Percentiles rank a stretch among this genome's conserved stretches.
Conservation (phyloP, 1,140 invertebrate species). For the Neodiprion lecontei region DNA sequence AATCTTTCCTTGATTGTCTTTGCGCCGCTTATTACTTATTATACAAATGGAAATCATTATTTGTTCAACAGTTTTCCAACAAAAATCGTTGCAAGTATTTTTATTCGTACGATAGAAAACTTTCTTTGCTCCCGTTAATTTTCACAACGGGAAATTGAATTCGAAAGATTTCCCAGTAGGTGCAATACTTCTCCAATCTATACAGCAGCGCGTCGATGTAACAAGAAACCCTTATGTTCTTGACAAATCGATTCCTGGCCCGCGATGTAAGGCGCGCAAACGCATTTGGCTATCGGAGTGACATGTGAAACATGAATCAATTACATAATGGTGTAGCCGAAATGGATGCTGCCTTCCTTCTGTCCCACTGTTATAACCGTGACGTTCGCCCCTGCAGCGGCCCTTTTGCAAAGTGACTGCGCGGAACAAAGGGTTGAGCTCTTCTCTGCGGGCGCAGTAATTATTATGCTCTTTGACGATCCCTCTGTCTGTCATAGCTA, state of each 20-base stretch:
- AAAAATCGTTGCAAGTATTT: no score
- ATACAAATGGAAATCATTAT: not conserved
- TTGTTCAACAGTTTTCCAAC: not conserved
- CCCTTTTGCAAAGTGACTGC: conserved; percentile 50
- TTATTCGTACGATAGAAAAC: no score
- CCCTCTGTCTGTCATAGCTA: conserved; percentile 53
- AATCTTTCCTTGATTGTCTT: conserved; percentile 12
- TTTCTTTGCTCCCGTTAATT: no score
- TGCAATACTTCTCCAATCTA: no score
- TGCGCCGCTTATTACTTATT: not conserved
- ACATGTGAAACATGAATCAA: conserved; percentile 49
- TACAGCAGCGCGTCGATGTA: no score
- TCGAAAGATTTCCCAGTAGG: no score
- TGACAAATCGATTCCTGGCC: no score
- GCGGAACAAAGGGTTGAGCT: conserved; percentile 59
- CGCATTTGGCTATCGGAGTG: conserved; percentile 1
- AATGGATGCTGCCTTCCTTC: conserved; percentile 48
- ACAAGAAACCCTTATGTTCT: no score
- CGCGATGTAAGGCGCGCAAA: not conserved
- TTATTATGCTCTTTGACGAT: conserved; percentile 61
- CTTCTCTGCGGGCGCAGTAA: conserved; percentile 59
- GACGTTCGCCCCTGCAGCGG: not conserved
- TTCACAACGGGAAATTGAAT: no score
- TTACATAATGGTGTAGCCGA: conserved; percentile 56
- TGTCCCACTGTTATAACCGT: conserved; percentile 11